Evolutionary conservation across 2,113 vertebrate species (phyloP), one percentile per base, ranked within the genome.

Genomic region (Fregetta grallaria): DNA sequence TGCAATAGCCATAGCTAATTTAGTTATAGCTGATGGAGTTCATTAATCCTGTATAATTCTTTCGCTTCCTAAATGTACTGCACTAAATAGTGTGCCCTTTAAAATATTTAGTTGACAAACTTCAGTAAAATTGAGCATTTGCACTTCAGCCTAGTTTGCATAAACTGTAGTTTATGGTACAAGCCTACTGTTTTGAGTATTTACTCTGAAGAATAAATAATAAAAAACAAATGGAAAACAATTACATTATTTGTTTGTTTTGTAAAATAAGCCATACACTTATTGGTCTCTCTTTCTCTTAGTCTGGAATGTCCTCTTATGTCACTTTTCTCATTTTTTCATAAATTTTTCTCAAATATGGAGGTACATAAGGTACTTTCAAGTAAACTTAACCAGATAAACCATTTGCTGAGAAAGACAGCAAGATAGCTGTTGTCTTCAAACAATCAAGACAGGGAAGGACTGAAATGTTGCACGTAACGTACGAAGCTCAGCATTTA

Each of bases 11-110:
- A 79, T 47, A 91, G 32, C 17, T 93, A 93, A 95, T 95, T 95
- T 70, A 80, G 78, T 80, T 94, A 61, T n/a, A 36, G 61, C 45
- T 96, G 95, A 87, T 85, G 87, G 56, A 77, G 5, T 91, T 93
- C 86, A 94, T 90, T 96, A 95, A 96, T 96, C 74, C 71, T 53
- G 6, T 79, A 50, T 27, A 53, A 87, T 75, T 78, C 74, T 91
- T 89, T 76, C 5, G 10, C 22, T 89, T 73, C 15, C 22, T 75
- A 88, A 74, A 38, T 36, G 29, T 44, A 59, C 45, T 73, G 52
- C 10, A 49, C 45, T 78, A 86, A 92, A 70, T 30, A 47, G 15
- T 10, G 7, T 56, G 20, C 23, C 53, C 30, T 91, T 95, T 68
- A 68, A 91, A 92, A 84, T 83, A 70, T 80, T 81, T 80, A 58